These are phyloP conservation scores for Ferdinandea cuprea DNA, from an alignment of 2,888 invertebrate species.

Conservation along the genomic window DNA sequence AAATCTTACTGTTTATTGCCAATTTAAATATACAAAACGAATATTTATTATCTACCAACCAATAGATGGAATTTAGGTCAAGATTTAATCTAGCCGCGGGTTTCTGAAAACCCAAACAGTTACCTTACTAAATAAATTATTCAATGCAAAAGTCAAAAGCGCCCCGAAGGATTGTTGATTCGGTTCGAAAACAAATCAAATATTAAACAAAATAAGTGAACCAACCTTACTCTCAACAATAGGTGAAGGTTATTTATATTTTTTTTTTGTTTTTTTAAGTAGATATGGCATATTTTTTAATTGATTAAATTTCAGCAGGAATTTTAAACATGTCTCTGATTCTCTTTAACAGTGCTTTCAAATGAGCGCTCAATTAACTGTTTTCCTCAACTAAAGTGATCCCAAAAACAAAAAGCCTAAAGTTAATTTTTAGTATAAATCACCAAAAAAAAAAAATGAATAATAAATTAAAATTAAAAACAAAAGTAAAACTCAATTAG, in stretches of 20 bases:
- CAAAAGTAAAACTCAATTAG: slow-evolving; percentile 56
- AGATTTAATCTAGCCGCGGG: too few species aligned
- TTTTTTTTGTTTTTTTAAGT: slow-evolving; percentile 28
- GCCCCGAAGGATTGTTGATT: slow-evolving; percentile 5
- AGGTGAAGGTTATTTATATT: slow-evolving; percentile 40
- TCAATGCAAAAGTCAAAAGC: slow-evolving; percentile 40
- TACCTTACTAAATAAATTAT: too few species aligned
- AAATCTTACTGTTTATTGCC: too few species aligned
- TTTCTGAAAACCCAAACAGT: too few species aligned
- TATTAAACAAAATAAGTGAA: slow-evolving; percentile 42
- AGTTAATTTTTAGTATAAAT: slow-evolving; percentile 37
- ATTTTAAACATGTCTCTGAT: slow-evolving; percentile 22
- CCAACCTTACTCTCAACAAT: slow-evolving; percentile 55
- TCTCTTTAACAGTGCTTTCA: slow-evolving; percentile 23
- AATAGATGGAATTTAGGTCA: too few species aligned
- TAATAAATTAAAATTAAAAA: slow-evolving; percentile 5
- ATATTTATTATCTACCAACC: too few species aligned
- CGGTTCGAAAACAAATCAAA: slow-evolving; percentile 16
- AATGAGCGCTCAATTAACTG: slow-evolving; percentile 21
- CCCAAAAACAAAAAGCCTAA: slow-evolving; percentile 35
- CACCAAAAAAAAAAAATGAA: slow-evolving; percentile 41
- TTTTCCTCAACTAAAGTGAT: slow-evolving; percentile 24
- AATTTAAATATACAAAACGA: too few species aligned
- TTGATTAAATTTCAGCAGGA: slow-evolving; percentile 26
- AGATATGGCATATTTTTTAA: slow-evolving; percentile 59